Base-by-base conservation (phyloP, 2,888 invertebrate species). In the Caenorhabditis doughertyi region DNA sequence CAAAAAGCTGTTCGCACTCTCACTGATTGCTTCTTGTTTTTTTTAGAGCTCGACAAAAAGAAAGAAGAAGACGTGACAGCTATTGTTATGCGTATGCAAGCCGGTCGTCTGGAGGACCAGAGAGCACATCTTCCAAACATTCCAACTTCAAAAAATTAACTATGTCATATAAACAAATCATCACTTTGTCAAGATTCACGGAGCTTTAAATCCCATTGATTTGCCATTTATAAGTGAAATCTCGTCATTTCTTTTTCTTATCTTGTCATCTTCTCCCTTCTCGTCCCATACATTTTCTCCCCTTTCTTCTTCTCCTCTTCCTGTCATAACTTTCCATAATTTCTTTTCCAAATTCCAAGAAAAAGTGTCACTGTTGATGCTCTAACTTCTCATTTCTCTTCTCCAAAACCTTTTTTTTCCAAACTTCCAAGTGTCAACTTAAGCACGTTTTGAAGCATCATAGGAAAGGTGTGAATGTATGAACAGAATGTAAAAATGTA, bases 41-140 rank as follows among this genome's bases (percentile, higher is more conserved):
- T 42, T 77, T 27, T 55, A 77, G 77, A 68, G 35, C 58, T 62
- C 11, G 70, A 74, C 18, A 80, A 81, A 47, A 79, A 83, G 58
- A 73, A 74, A 51, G 87, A 87, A 21, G 88, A 90, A 44, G 90
- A 90, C 65, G 84, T 90, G 42, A 71, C 84, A 21, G 85, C 83
- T 7, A 79, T 90, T 49, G 90, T 90, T 9, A 62, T 85, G 44
- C 81, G 84, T 25, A 89, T 89, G 89, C 88, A 88, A 67, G 85
- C 84, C 13, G 87, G 89, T 21, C 80, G 90, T 18, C 58, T 89
- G 39, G 89, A 90, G 55, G 88, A 87, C 53, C 90, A 90, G 55
- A 73, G 90, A 25, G 89, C 89, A n/a, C 81, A 83, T 47, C 83
- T 89, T 11, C 79, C 77, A 39, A 77, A 21, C 35, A 55, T 51